Conservation (phyloP, 2,888 invertebrate species). For the Drosophila prolongata region DNA sequence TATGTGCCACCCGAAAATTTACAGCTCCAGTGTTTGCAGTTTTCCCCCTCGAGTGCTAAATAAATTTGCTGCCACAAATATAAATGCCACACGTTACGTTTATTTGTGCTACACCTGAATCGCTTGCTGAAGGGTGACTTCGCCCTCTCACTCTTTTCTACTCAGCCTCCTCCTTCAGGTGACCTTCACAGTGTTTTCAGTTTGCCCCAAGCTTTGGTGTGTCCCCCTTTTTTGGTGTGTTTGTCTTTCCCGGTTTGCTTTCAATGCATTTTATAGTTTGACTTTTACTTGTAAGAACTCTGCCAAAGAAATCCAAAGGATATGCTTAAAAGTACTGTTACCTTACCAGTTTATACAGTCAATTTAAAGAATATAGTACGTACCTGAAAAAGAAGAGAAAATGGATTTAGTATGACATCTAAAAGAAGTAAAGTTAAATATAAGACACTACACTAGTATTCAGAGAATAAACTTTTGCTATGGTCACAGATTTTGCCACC, state of each 20-base stretch:
- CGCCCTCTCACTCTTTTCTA: neutral
- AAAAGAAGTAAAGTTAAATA: conserved; percentile 4
- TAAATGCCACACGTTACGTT: conserved; percentile 80
- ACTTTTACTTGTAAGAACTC: conserved; percentile 15
- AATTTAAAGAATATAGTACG: conserved; percentile 28
- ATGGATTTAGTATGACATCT: conserved; percentile 9
- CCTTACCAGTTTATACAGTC: conserved; percentile 16
- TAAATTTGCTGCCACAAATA: conserved; percentile 75
- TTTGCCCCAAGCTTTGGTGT: conserved; percentile 23
- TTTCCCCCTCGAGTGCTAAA: conserved; percentile 55
- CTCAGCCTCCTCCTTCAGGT: conserved; percentile 54
- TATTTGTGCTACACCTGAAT: conserved; percentile 66
- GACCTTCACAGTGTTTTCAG: conserved; percentile 61
- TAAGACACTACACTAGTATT: conserved; percentile 5
- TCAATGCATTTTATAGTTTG: conserved; percentile 74
- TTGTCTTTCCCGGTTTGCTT: conserved; percentile 56
- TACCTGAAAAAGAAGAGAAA: conserved; percentile 61
- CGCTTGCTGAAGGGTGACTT: conserved; percentile 9
- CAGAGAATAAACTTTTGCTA: conserved; percentile 23
- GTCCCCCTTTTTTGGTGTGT: conserved; percentile 29
- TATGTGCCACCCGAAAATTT: conserved; percentile 48
- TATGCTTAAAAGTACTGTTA: conserved; percentile 2
- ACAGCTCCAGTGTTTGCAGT: conserved; percentile 41
- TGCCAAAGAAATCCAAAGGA: neutral
- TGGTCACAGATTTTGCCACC: conserved; percentile 40